These are phyloP conservation scores for Microplitis manilae DNA, from an alignment of 2,888 invertebrate species.

Conservation along the genomic window DNA sequence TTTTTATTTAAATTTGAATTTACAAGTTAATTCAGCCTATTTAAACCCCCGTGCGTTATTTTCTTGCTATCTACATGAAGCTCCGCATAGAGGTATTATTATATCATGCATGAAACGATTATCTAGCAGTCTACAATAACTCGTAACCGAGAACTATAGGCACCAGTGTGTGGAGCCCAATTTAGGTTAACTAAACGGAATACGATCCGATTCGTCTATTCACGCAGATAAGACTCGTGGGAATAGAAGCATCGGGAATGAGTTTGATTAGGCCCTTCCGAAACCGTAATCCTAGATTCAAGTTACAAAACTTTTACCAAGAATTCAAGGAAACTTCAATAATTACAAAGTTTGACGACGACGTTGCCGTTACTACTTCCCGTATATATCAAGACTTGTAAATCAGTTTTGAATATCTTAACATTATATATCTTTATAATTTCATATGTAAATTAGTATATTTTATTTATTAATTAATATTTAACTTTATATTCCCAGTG, in stretches of 20 bases:
- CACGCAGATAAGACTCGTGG: conserved; percentile 15
- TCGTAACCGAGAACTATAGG: background rate
- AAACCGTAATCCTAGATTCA: conserved; percentile 51
- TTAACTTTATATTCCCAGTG: no score
- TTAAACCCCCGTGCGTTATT: background rate
- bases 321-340: conserved; percentile 59
- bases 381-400: background rate
- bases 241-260: background rate
- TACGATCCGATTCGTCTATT: conserved; percentile 20
- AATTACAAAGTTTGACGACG: conserved; percentile 60
- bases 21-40: no score
- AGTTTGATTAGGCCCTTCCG: conserved; percentile 34
- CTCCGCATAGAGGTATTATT: background rate
- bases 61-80: background rate
- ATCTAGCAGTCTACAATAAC: background rate
- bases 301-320: conserved; percentile 47
- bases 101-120: background rate
- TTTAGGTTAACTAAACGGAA: conserved; percentile 11
- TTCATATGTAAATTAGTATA: no score
- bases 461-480: no score
- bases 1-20: no score
- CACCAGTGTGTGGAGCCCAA: conserved; percentile 20
- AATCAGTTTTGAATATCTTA: background rate
- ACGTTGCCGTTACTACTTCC: conserved; percentile 5
- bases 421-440: background rate